Percentiles rank a stretch among this genome's conserved stretches.
Conservation (phyloP, 2,888 invertebrate species). For the Tenodera sinensis region DNA sequence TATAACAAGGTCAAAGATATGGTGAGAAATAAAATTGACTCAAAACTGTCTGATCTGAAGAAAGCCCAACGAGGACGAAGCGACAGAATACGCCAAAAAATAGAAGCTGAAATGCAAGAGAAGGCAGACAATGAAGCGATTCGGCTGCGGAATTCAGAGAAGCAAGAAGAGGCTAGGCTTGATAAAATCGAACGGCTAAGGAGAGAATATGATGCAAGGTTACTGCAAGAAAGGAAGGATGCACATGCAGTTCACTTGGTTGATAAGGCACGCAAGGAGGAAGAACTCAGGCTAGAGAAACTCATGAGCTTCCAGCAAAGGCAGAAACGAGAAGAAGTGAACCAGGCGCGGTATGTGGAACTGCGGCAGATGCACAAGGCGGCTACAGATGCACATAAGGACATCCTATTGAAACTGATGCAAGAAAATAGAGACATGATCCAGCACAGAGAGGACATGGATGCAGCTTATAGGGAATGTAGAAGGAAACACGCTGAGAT, state of each 20-base stretch:
- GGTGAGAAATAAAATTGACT: background rate
- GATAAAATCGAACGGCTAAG: background rate
- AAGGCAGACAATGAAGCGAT: background rate
- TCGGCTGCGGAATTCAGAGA: background rate
- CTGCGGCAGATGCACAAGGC: background rate
- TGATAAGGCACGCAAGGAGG: background rate
- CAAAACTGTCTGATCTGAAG: background rate
- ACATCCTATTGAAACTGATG: no score
- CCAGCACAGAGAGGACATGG: background rate
- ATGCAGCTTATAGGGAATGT: background rate
- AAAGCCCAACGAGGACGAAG: background rate
- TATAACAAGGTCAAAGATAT: background rate
- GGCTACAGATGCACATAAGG: background rate
- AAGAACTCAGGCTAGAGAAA: background rate
- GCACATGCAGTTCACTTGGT: background rate
- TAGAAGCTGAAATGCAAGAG: background rate
- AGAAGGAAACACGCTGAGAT: background rate
- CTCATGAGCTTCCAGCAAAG: background rate
- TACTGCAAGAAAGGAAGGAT: background rate
- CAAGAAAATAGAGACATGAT: background rate
- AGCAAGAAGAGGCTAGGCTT: background rate
- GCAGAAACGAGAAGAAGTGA: background rate
- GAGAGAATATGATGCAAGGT: background rate
- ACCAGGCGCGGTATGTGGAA: background rate
- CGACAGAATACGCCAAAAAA: background rate